Percentiles rank a stretch among this genome's conserved stretches.
Evolutionary conservation across 2,113 vertebrate species (phyloP).

Genomic region (Trichomycterus rosablanca): DNA sequence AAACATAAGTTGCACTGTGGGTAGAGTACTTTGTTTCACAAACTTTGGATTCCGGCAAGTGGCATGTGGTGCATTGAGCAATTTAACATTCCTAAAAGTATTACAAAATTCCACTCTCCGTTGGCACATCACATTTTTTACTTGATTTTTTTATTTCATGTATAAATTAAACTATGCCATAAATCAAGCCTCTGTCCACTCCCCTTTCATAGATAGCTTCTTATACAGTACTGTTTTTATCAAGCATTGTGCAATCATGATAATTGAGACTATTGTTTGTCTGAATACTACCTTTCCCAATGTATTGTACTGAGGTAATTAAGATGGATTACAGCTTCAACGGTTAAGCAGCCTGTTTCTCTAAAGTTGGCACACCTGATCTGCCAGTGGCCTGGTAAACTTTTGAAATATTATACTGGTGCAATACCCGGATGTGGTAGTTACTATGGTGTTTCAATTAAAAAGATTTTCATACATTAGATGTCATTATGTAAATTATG

Average conservation of each 20-base stretch:
- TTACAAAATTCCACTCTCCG: background rate
- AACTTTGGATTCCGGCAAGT: too few species aligned
- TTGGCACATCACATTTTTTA: too few species aligned
- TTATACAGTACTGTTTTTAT: background rate
- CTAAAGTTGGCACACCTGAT: background rate
- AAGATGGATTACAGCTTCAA: background rate
- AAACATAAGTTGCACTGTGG: constrained; percentile 16
- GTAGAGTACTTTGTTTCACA: background rate
- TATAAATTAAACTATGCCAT: too few species aligned
- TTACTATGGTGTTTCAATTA: too few species aligned
- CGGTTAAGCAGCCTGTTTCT: background rate
- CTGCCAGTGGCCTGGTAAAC: background rate
- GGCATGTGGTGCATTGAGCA: background rate
- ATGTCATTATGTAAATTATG: too few species aligned
- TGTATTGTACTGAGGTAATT: background rate
- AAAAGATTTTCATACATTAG: too few species aligned
- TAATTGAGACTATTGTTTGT: background rate
- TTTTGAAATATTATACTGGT: too few species aligned
- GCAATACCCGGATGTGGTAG: too few species aligned
- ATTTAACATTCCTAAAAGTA: constrained; percentile 13
- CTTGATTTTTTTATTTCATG: too few species aligned
- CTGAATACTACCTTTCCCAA: background rate
- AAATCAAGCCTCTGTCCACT: too few species aligned
- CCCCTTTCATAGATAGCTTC: too few species aligned
- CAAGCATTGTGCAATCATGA: background rate